phyloP scores from a whole-genome alignment of 64 coral and sea anemone genomes.

The Acropora tenuis region DNA sequence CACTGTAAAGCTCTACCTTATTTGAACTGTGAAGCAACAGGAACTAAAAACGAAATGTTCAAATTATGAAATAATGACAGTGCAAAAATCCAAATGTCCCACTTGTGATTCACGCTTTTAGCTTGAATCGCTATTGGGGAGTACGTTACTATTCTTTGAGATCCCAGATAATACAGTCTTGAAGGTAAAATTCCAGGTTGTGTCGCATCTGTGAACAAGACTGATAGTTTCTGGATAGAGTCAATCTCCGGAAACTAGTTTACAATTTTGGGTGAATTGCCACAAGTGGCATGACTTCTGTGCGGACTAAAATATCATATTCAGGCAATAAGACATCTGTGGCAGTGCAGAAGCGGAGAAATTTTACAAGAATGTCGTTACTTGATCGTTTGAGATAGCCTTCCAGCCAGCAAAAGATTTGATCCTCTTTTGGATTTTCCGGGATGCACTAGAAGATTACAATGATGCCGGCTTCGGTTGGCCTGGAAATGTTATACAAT shows the following conservation, averaged over 20 bases:
- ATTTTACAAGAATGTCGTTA: slow-evolving; percentile 3
- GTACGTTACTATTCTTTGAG: background rate
- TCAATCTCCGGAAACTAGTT: slow-evolving; percentile 36
- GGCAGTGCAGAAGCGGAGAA: slow-evolving; percentile 3
- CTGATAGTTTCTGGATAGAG: slow-evolving; percentile 22
- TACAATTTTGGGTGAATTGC: slow-evolving; percentile 18
- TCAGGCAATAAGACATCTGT: slow-evolving; percentile 10
- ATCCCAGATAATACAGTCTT: slow-evolving; percentile 30
- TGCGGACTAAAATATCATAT: background rate
- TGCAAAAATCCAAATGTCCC: no score
- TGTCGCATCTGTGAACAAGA: slow-evolving; percentile 17
- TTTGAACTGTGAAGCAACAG: no score
- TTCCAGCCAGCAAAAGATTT: slow-evolving; percentile 14
- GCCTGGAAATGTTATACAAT: background rate
- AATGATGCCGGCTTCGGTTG: slow-evolving; percentile 11
- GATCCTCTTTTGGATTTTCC: background rate
- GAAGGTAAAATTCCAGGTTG: slow-evolving; percentile 37
- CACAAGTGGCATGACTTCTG: background rate
- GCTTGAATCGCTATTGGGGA: no score
- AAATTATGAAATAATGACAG: no score
- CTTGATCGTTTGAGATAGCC: background rate
- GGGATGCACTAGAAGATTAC: background rate
- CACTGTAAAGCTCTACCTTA: no score
- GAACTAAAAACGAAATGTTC: no score
- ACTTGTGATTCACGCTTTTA: no score